These are phyloP conservation scores for Tanaodytes sp. DNA, from an alignment of 2,888 invertebrate genomes.

Conservation along the genomic window DNA sequence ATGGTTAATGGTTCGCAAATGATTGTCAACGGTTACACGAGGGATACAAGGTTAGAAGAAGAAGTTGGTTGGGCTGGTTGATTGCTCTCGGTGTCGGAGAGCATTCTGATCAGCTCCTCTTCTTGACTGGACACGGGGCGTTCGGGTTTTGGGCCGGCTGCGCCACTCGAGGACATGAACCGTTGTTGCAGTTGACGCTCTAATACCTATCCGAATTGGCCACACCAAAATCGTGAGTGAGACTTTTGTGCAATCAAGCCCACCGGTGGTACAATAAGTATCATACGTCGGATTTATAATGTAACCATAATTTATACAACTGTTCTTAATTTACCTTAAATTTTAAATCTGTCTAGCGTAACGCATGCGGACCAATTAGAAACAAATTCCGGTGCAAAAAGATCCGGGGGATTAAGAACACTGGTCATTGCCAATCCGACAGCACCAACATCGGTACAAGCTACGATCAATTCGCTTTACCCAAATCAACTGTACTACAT, in stretches of 20 bases:
- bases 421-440: conserved; percentile 52
- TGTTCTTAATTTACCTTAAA: conserved; percentile 40
- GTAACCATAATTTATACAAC: conserved; percentile 5
- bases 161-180: conserved; percentile 65
- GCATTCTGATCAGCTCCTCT: conserved; percentile 82
- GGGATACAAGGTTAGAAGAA: conserved; percentile 66
- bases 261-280: conserved; percentile 57
- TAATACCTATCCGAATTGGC: conserved; percentile 67
- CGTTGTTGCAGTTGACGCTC: conserved; percentile 69
- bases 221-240: conserved; percentile 69
- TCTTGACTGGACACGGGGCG: conserved; percentile 86
- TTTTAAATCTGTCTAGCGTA: conserved; percentile 46
- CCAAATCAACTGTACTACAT: conserved; percentile 53
- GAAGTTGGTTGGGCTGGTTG: conserved; percentile 66
- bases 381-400: conserved; percentile 40
- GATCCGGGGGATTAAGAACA: conserved; percentile 48
- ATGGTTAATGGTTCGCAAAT: conserved; percentile 12
- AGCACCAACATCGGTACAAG: conserved; percentile 51
- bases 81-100: conserved; percentile 75
- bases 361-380: conserved; percentile 50
- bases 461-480: conserved; percentile 43
- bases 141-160: conserved; percentile 81
- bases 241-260: conserved; percentile 67
- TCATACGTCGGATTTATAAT: too few relatives aligned
- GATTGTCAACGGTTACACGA: conserved; percentile 61